Percentiles rank a stretch among this genome's conserved stretches.
phyloP scores from a whole-genome alignment of 2,113 vertebrate species.

The Uropsilus gracilis region DNA sequence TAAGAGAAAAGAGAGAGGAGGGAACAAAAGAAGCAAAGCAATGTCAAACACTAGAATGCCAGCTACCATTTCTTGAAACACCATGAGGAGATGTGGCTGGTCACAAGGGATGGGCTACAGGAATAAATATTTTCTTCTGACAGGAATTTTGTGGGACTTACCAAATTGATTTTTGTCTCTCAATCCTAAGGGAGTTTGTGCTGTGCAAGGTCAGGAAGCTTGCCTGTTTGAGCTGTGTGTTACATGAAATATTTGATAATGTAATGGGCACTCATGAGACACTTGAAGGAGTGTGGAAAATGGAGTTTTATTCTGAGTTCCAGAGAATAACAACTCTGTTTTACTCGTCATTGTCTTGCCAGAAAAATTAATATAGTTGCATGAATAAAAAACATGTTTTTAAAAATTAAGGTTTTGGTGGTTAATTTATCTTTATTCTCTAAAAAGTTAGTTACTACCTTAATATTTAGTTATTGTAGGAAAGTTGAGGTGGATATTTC shows the following conservation, averaged over 20 bases:
- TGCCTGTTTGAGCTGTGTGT: not conserved
- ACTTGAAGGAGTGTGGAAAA: not conserved
- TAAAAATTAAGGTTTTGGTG: not conserved
- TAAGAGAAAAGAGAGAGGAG: not conserved
- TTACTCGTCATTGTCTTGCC: not conserved
- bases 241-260: not conserved
- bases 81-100: not conserved
- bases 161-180: not conserved
- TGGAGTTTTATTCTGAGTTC: not conserved
- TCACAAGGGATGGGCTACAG: no score
- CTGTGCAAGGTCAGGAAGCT: not conserved
- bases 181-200: not conserved
- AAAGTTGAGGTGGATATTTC: constrained; percentile 15
- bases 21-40: not conserved
- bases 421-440: constrained; percentile 19
- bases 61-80: not conserved
- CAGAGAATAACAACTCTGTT: not conserved
- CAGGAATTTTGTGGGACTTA: not conserved
- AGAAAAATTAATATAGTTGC: not conserved
- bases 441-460: constrained; percentile 1
- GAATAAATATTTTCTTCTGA: not conserved
- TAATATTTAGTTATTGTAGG: constrained; percentile 33
- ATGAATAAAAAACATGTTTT: not conserved
- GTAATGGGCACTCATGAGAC: not conserved
- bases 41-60: not conserved